Evolutionary conservation across 2,888 invertebrate species (phyloP), one percentile per base, ranked within the genome.

Genomic region (Pyrocoelia pectoralis): DNA sequence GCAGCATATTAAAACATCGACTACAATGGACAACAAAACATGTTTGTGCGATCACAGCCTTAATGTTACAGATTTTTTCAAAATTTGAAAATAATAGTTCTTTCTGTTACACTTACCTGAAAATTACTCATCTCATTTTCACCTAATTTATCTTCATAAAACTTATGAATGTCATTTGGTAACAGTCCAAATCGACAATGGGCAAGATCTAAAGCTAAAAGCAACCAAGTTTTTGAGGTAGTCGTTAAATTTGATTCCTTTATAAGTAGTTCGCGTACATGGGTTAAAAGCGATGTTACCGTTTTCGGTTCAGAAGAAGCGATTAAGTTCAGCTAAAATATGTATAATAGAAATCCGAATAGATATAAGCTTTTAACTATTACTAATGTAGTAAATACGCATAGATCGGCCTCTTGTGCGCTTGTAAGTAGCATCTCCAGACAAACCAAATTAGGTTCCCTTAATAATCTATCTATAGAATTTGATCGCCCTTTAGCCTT

Each of bases 311-410:
- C 67, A 54, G 72, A 71, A 2, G 66, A 66, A 68, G 71, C 74
- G 29, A 79, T 68, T 33, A 71, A 70, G 3, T 24, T 24, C 18
- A 33, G 24, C 12, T 58, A 24, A 4, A 76, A 83, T 83, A 76
- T 81, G 80, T 51, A 68, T 74, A 14, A 80, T 75, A n/a, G n/a
- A 61, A 81, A 81, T 29, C 83, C 72, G 71, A 81, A 79, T 13
- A 82, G 71, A 72, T 83, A n/a, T n/a, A n/a, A n/a, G n/a, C n/a
- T 24, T 24, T 24, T 29, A 33, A 38, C 12, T 58, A 24, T 33
- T 76, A 83, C 83, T 76, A 81, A 80, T 51, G 68, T 74, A 14
- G 80, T 75, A 61, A 81, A 81, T 29, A 83, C 72, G 71, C 81
- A 79, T 13, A 82, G 71, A 72, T 83, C 82, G 13, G 76, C 74